phyloP scores from a whole-genome alignment of 2,888 invertebrate species.

The Melieria omissa region DNA sequence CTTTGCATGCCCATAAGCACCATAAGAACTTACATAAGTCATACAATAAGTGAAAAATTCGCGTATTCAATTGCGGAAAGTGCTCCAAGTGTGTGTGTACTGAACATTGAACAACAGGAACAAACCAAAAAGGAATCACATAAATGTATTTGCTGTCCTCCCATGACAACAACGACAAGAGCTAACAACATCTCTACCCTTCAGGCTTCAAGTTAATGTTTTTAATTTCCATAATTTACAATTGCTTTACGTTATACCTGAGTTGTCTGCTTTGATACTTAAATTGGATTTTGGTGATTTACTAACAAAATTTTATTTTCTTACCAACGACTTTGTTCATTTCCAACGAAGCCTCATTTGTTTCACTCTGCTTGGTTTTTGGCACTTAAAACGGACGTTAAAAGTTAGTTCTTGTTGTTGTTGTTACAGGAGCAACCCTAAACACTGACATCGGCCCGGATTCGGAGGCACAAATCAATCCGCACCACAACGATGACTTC shows the following conservation, averaged over 20 bases:
- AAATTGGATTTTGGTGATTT: conserved; percentile 36
- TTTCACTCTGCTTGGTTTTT: conserved; percentile 10
- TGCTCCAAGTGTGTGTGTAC: no score
- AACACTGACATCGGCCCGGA: conserved; percentile 73
- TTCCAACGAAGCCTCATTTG: conserved; percentile 17
- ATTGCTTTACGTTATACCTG: conserved; percentile 11
- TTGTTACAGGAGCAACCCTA: conserved; percentile 73
- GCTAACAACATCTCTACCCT: conserved; percentile 47
- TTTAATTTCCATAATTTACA: not conserved
- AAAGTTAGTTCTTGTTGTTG: conserved; percentile 71
- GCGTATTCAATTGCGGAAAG: no score
- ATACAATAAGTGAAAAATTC: no score
- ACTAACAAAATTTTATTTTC: not conserved
- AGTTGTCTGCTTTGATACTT: conserved; percentile 14
- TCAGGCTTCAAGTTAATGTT: conserved; percentile 12
- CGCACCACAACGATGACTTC: conserved; percentile 70
- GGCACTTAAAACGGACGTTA: conserved; percentile 52
- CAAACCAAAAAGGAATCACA: conserved; percentile 19
- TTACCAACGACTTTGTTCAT: conserved; percentile 37
- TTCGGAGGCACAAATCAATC: conserved; percentile 73
- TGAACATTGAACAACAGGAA: conserved; percentile 1
- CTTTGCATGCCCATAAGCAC: no score
- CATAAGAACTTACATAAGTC: no score
- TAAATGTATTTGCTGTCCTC: conserved; percentile 25
- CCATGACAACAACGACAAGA: conserved; percentile 57